Conservation (phyloP, 1,140 invertebrate species). For the Bombus waltoni region DNA sequence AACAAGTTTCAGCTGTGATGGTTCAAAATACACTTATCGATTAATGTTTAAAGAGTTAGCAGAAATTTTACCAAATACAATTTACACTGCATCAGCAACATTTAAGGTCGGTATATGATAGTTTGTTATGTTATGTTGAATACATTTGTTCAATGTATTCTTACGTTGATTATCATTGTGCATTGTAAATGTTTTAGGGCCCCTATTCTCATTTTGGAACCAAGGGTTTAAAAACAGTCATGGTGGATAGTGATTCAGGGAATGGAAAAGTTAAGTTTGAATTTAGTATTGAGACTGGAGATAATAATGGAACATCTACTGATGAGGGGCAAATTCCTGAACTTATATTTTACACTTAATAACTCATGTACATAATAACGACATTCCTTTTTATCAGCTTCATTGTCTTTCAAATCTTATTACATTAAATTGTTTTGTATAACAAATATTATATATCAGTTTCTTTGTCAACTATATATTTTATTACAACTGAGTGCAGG, state of each 20-base stretch:
- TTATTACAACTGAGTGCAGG: slow-evolving; percentile 43
- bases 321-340: slow-evolving; percentile 96
- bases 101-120: slow-evolving; percentile 86
- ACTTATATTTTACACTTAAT: slow-evolving; percentile 90
- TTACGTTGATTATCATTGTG: not conserved
- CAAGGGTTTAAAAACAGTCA: slow-evolving; percentile 90
- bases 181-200: slow-evolving; percentile 85
- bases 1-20: slow-evolving; percentile 91
- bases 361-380: slow-evolving; percentile 42
- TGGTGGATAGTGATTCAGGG: slow-evolving; percentile 88
- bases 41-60: slow-evolving; percentile 96
- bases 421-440: slow-evolving; percentile 50
- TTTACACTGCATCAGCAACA: slow-evolving; percentile 92
- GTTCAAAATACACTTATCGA: slow-evolving; percentile 91
- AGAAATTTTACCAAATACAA: slow-evolving; percentile 90
- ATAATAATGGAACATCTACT: slow-evolving; percentile 95
- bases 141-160: not conserved
- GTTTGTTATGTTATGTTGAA: not conserved
- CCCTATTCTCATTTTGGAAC: slow-evolving; percentile 95
- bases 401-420: slow-evolving; percentile 45
- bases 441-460: slow-evolving; percentile 44
- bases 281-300: slow-evolving; percentile 93
- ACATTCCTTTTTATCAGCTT: slow-evolving; percentile 60
- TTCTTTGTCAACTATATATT: slow-evolving; percentile 63
- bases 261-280: slow-evolving; percentile 91